Conservation (phyloP, 2,113 vertebrate genomes). For the Otolemur garnettii region DNA sequence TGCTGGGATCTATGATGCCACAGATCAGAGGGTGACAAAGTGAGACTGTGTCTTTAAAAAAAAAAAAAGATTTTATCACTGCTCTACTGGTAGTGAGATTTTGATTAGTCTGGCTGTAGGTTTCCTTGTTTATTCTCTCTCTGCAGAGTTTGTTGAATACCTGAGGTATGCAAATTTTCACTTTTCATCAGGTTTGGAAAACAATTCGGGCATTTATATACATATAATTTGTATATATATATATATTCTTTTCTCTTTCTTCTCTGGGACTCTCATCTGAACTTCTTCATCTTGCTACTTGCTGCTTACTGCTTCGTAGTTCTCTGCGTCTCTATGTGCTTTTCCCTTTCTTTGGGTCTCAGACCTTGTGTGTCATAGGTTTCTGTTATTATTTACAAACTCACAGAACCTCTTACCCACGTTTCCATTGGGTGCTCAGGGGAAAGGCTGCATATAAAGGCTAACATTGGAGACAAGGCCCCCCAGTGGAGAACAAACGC, state of each 20-base stretch:
- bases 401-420: not conserved
- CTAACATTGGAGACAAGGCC: not conserved
- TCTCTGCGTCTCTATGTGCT: not conserved
- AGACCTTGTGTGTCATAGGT: not conserved
- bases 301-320: not conserved
- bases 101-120: not conserved
- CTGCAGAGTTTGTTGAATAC: not conserved
- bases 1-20: too few species aligned
- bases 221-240: too few species aligned
- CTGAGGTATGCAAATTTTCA: not conserved
- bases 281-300: not conserved
- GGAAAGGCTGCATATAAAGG: not conserved
- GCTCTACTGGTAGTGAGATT: not conserved
- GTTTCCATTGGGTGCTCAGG: not conserved
- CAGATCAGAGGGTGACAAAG: too few species aligned
- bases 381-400: not conserved
- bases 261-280: not conserved
- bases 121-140: not conserved
- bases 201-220: too few species aligned
- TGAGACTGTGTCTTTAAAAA: not conserved
- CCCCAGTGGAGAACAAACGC: not conserved
- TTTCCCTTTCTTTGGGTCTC: not conserved
- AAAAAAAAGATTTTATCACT: not conserved
- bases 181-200: not conserved
- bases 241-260: not conserved